Conservation (phyloP, 1,140 invertebrate genomes). For the Helicoverpa zea region DNA sequence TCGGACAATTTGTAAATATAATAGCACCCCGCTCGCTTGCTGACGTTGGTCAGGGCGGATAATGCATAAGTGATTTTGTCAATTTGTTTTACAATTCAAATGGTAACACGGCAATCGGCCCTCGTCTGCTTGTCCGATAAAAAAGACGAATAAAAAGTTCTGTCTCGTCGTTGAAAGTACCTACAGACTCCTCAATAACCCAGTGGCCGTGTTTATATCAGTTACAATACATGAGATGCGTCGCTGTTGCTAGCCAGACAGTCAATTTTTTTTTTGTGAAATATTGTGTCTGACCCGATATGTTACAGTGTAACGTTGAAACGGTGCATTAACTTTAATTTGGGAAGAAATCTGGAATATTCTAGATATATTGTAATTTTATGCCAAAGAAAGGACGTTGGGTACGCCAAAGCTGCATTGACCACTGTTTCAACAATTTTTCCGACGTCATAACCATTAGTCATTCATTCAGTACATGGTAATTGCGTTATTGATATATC, state of each 20-base stretch:
- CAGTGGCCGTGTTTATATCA: constrained; percentile 64
- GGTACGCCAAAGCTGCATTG: neutral
- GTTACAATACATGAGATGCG: neutral
- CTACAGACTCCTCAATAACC: constrained; percentile 69
- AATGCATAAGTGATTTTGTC: constrained; percentile 74
- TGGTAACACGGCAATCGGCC: constrained; percentile 37
- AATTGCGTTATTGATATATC: constrained; percentile 7
- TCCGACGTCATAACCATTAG: neutral
- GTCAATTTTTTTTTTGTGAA: neutral
- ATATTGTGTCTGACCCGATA: neutral
- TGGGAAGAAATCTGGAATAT: too few species aligned
- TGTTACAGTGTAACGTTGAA: neutral
- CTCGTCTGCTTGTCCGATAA: constrained; percentile 53
- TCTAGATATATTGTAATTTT: too few species aligned
- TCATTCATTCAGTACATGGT: neutral
- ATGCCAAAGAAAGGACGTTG: too few species aligned
- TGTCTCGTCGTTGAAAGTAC: constrained; percentile 66
- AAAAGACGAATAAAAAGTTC: constrained; percentile 63
- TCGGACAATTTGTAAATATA: constrained; percentile 73
- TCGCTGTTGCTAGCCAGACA: neutral
- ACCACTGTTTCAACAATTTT: neutral
- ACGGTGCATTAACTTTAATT: too few species aligned
- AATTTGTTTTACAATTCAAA: constrained; percentile 76
- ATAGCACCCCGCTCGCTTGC: constrained; percentile 55
- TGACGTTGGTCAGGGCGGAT: constrained; percentile 60